Evolutionary conservation across 2,888 invertebrate genomes (phyloP).

Genomic region (Tenthredo amoena): DNA sequence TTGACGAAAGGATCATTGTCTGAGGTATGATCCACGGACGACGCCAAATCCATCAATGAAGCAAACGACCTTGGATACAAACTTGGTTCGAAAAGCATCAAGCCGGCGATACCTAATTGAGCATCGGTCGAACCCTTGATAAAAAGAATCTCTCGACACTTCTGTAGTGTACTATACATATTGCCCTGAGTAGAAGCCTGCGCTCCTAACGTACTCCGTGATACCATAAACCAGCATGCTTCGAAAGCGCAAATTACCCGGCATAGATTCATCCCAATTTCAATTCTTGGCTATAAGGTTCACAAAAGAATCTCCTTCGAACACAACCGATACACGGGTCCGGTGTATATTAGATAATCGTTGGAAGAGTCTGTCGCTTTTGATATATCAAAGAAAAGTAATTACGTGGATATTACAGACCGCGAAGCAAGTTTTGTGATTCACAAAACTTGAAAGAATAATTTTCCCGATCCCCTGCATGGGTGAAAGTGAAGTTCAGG

Average conservation of each 20-base stretch:
- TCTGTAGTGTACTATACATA: slow-evolving; percentile 25
- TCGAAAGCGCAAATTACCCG: not conserved
- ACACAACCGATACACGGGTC: not conserved
- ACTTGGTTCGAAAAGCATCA: slow-evolving; percentile 46
- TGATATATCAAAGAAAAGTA: not conserved
- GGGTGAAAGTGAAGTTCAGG: not conserved
- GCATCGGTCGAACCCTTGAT: slow-evolving; percentile 45
- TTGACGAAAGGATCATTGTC: slow-evolving; percentile 53
- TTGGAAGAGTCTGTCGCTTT: not conserved
- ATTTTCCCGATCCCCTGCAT: not conserved
- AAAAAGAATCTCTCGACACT: slow-evolving; percentile 40
- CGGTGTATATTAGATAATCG: not conserved
- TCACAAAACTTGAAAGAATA: not conserved
- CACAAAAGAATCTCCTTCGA: not conserved
- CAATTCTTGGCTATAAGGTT: not conserved
- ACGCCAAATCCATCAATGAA: slow-evolving; percentile 45
- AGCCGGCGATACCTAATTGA: slow-evolving; percentile 48
- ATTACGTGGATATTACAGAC: not conserved
- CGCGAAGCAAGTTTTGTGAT: not conserved
- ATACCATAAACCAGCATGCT: not conserved
- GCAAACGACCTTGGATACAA: slow-evolving; percentile 50
- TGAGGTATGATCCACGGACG: slow-evolving; percentile 49
- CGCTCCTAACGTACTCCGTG: not conserved
- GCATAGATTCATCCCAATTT: not conserved
- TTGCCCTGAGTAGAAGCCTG: slow-evolving; percentile 35